phyloP scores from a whole-genome alignment of 1,140 invertebrate genomes.

The Sinella curviseta region DNA sequence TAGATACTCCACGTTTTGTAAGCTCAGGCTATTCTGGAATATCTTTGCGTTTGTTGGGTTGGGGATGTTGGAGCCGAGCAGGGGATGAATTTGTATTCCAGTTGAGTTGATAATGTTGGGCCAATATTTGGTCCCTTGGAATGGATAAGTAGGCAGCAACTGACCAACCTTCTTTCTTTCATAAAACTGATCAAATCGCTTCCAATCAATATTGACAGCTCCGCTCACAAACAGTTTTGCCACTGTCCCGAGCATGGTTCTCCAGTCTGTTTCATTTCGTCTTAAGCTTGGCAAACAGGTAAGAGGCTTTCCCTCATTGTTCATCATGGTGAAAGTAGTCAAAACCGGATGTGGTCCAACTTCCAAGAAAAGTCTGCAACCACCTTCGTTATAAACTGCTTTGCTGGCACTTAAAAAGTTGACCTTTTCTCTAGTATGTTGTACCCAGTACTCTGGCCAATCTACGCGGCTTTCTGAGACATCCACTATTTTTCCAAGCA shows the following conservation, averaged over 20 bases:
- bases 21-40: background rate
- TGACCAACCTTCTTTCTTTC: background rate
- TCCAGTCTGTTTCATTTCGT: background rate
- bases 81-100: background rate
- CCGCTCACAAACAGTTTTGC: background rate
- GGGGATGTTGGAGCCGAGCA: background rate
- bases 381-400: background rate
- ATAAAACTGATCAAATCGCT: background rate
- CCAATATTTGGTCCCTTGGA: background rate
- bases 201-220: conserved; percentile 1
- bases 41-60: conserved; percentile 2
- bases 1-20: background rate
- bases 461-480: background rate
- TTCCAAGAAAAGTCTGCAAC: background rate
- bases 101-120: background rate
- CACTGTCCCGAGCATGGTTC: background rate
- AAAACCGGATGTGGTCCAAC: background rate
- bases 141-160: background rate
- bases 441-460: background rate
- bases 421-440: background rate
- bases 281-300: background rate
- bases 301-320: background rate
- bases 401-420: background rate
- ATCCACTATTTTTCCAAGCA: background rate
- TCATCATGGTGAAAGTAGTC: background rate